Conservation (phyloP, 2,113 vertebrate species). For the Coptodon rendalli region DNA sequence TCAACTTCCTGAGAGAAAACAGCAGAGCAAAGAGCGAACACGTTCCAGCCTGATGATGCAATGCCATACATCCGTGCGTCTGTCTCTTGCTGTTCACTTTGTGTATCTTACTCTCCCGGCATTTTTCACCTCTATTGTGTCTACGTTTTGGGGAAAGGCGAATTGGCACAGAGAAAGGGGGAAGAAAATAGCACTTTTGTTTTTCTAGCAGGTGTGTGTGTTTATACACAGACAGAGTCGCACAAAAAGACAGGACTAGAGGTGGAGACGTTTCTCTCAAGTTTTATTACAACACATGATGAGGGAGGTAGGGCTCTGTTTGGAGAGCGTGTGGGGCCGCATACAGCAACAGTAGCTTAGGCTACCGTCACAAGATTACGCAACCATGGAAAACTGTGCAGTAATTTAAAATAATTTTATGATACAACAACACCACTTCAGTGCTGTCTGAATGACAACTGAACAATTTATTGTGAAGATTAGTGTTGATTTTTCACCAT, state of each 20-base stretch:
- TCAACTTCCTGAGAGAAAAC: background rate
- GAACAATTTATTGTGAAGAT: background rate
- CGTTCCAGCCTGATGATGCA: constrained; percentile 10
- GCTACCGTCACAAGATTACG: background rate
- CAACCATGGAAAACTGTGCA: background rate
- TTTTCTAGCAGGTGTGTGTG: constrained; percentile 44
- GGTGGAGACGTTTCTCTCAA: background rate
- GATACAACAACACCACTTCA: background rate
- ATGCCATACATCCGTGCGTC: background rate
- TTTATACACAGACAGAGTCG: background rate
- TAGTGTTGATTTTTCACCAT: background rate
- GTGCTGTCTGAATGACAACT: background rate
- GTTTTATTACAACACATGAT: constrained; percentile 13
- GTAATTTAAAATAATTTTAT: background rate
- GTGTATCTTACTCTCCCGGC: background rate
- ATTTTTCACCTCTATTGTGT: background rate
- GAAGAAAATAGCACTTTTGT: background rate
- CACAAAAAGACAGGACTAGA: constrained; percentile 43
- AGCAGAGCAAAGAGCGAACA: background rate
- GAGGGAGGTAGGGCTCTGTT: constrained; percentile 27
- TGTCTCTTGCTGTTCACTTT: background rate
- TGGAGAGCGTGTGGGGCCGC: background rate
- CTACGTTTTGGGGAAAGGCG: constrained; percentile 1
- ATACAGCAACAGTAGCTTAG: constrained; percentile 48
- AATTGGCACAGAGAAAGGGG: background rate